Conservation (phyloP, 2,888 invertebrate genomes). For the Papilio gigon region DNA sequence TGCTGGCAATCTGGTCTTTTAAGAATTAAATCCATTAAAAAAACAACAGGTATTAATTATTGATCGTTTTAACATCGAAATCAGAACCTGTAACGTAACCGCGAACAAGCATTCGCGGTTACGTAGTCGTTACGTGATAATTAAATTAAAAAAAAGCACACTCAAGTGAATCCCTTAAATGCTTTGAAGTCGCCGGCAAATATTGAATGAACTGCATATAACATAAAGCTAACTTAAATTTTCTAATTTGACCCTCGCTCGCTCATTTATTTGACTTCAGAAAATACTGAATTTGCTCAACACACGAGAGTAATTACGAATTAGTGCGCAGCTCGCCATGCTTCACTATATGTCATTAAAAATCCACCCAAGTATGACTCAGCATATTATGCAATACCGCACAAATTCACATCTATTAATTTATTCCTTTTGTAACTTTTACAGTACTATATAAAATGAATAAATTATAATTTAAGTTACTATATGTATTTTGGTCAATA, state of each 20-base stretch:
- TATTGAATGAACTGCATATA: neutral
- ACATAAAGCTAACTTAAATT: slow-evolving; percentile 4
- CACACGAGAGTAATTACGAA: slow-evolving; percentile 63
- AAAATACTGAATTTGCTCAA: slow-evolving; percentile 35
- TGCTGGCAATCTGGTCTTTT: too few relatives aligned
- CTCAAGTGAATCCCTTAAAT: neutral
- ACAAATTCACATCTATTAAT: neutral
- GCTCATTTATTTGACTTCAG: slow-evolving; percentile 36
- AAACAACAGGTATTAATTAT: too few relatives aligned
- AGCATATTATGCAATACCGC: slow-evolving; percentile 48
- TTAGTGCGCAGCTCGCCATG: slow-evolving; percentile 59
- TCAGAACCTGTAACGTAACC: too few relatives aligned
- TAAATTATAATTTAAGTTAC: too few relatives aligned
- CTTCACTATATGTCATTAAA: slow-evolving; percentile 56
- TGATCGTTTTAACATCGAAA: too few relatives aligned
- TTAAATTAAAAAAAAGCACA: neutral
- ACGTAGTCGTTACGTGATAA: too few relatives aligned
- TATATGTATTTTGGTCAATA: too few relatives aligned
- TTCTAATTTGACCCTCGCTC: slow-evolving; percentile 15
- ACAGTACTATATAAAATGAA: too few relatives aligned
- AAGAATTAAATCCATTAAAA: too few relatives aligned
- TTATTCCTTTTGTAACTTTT: too few relatives aligned
- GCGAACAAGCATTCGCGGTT: too few relatives aligned
- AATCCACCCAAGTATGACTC: slow-evolving; percentile 63
- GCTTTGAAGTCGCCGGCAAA: neutral